A percentile compares a stretch with the other conserved stretches of the same genome.
phyloP scores from a whole-genome alignment of 1,140 invertebrate genomes.

The Formica exsecta region DNA sequence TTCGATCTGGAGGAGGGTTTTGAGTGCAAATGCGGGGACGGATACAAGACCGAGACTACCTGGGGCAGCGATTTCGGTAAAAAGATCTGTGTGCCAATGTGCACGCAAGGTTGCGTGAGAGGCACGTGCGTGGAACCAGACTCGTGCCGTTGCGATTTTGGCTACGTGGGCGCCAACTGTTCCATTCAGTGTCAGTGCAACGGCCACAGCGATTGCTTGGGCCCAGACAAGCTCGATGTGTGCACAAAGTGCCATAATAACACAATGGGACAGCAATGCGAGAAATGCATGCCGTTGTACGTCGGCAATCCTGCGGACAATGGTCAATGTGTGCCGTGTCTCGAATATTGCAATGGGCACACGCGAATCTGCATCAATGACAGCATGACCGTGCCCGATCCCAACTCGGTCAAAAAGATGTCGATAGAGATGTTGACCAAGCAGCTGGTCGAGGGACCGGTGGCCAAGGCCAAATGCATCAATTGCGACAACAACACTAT shows the following conservation, averaged over 20 bases:
- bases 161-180: conserved; percentile 97
- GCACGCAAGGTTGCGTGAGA: conserved; percentile 95
- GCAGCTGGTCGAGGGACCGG: conserved; percentile 89
- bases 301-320: conserved; percentile 96
- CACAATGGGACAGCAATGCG: conserved; percentile 95
- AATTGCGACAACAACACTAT: conserved; percentile 94
- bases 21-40: conserved; percentile 94
- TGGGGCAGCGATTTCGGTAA: conserved; percentile 81
- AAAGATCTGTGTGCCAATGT: conserved; percentile 92
- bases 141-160: conserved; percentile 96
- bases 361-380: conserved; percentile 92
- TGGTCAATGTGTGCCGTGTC: conserved; percentile 94
- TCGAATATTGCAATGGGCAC: conserved; percentile 96
- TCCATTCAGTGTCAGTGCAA: conserved; percentile 97
- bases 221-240: conserved; percentile 92
- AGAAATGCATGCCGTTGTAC: conserved; percentile 95
- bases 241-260: conserved; percentile 97
- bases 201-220: conserved; percentile 96
- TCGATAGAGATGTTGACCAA: conserved; percentile 86
- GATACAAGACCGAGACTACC: conserved; percentile 89
- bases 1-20: conserved; percentile 92
- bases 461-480: conserved; percentile 92
- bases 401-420: conserved; percentile 87
- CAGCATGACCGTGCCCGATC: conserved; percentile 86
- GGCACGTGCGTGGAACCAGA: conserved; percentile 95